Evolutionary conservation across 2,797 vertebrate genomes (phyloP), one percentile per base, ranked within the genome.

Genomic region (Parauchenoglanis ngamensis): DNA sequence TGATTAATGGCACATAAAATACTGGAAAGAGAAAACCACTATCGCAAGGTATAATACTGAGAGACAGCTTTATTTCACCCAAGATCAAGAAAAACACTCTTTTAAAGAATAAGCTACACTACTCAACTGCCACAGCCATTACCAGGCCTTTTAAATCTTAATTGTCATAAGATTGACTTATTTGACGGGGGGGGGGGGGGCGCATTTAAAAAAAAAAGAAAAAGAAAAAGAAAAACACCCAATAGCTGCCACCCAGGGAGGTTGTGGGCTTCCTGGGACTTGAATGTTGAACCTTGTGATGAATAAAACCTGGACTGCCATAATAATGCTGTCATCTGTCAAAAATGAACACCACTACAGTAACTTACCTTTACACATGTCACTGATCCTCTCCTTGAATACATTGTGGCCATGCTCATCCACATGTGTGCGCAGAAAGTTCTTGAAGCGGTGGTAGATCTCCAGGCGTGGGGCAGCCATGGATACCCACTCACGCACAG

Each of bases 391-490:
- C 93, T 99, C 98, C 93, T 99, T 99, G 94, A 99, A 99, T 81
- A 99, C 98, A 0, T 99, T 99, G 95, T 98, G 98, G 21, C 98
- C 98, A 0, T 96, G 97, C 87, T 98, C 96, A 23, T 99, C 98
- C 84, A 99, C 98, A 0, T 99, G 98, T 0, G 98, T 99, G 88
- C 98, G 96, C 91, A 99, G 92, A 88, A 99, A 99, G 94, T 99
- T 99, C 95, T 98, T 99, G 94, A 99, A 99, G 90, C 98, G 97
- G 94, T 99, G 97, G 94, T 97, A 97, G 94, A 99, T 99, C 94
- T 99, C 98, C 73, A 99, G 94, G 0, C 97, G 95, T 0, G 98
- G 98, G 0, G 97, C 98, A 0, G 96, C 96, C 98, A 99, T 98
- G 89, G 98, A 98, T 49, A 99, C 98, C 98, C 98, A 99, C 92